Conservation (phyloP, 1,140 invertebrate species). For the Neomicropteryx cornuta region DNA sequence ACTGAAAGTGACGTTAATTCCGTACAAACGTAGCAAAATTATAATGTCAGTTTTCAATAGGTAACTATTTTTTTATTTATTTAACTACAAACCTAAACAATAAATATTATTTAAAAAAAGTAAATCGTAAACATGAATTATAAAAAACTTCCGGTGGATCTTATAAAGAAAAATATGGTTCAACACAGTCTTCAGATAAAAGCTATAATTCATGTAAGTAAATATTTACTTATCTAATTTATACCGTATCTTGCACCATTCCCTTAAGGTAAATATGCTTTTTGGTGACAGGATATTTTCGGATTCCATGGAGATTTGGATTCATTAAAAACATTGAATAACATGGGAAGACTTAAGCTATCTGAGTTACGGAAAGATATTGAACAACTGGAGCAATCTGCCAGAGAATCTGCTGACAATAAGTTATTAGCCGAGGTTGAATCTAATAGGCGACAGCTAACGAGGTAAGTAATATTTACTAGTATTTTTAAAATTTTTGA, state of each 20-base stretch:
- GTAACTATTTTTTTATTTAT: no score
- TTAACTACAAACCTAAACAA: no score
- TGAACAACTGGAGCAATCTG: constrained; percentile 51
- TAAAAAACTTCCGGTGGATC: no score
- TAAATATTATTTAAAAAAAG: no score
- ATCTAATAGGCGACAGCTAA: constrained; percentile 54
- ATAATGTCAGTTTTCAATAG: no score
- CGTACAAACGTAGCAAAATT: no score
- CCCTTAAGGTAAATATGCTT: neutral
- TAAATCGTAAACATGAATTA: no score
- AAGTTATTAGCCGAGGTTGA: constrained; percentile 51
- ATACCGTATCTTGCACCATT: neutral
- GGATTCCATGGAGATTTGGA: constrained; percentile 54
- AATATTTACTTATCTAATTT: constrained; percentile 9
- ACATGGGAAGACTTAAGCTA: constrained; percentile 56
- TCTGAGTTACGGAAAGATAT: constrained; percentile 52
- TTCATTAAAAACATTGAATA: constrained; percentile 58
- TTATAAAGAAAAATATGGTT: constrained; percentile 54
- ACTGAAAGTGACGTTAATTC: no score
- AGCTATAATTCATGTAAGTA: constrained; percentile 63
- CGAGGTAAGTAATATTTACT: constrained; percentile 31
- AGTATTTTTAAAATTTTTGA: neutral
- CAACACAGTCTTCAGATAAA: constrained; percentile 62
- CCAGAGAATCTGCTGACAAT: constrained; percentile 50
- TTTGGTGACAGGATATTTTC: constrained; percentile 47